phyloP scores from a whole-genome alignment of 2,888 invertebrate species.

The Epirrhoe tristata region DNA sequence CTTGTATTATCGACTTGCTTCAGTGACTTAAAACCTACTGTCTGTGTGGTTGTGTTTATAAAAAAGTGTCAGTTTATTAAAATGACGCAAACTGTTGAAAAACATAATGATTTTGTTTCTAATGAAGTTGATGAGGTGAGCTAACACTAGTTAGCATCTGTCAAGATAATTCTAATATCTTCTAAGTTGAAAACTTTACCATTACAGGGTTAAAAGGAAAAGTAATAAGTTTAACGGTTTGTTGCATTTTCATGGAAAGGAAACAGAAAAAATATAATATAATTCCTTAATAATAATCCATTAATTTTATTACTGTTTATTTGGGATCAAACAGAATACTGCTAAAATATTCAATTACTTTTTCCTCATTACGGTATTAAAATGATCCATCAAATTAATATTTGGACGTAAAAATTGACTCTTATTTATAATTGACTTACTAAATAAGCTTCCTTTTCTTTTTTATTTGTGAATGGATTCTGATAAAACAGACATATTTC shows the following conservation, averaged over 20 bases:
- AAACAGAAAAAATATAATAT: no score
- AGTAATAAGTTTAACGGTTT: no score
- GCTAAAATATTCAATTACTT: background rate
- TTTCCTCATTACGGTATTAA: background rate
- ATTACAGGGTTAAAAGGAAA: no score
- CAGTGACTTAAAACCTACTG: constrained; percentile 41
- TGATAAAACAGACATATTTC: no score
- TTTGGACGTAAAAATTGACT: background rate
- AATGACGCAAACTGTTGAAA: constrained; percentile 14
- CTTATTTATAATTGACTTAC: no score
- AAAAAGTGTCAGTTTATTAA: constrained; percentile 2
- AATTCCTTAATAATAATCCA: no score
- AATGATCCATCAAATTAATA: background rate
- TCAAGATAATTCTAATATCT: no score
- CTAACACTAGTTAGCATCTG: background rate
- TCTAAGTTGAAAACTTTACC: no score
- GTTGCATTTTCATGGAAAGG: no score
- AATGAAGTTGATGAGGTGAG: constrained; percentile 18
- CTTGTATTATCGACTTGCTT: constrained; percentile 51
- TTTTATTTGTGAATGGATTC: no score
- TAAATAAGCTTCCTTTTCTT: no score
- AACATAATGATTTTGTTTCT: background rate
- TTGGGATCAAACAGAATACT: background rate
- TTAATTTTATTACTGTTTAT: background rate
- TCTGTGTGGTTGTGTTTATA: constrained; percentile 30